phyloP scores from a whole-genome alignment of 2,113 vertebrate genomes.

The Trachemys scripta region DNA sequence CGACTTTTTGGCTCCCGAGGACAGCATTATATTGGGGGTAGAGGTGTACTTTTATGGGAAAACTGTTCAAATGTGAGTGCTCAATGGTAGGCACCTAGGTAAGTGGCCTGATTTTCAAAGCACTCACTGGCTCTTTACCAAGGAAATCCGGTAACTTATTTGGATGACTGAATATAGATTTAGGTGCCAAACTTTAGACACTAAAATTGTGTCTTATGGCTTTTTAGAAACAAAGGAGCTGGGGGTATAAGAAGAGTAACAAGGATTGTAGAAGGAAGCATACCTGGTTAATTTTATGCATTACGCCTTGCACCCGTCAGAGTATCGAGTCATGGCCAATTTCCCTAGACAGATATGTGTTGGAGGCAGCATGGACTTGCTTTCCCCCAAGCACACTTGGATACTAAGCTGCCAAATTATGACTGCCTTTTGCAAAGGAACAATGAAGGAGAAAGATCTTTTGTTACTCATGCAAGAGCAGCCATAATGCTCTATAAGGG shows the following conservation, averaged over 20 bases:
- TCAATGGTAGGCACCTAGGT: background rate
- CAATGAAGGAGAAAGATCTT: background rate
- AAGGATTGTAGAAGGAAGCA: background rate
- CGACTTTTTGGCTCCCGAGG: too few species aligned
- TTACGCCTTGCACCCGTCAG: background rate
- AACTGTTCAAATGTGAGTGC: background rate
- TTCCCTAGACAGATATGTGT: background rate
- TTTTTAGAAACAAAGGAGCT: accelerated
- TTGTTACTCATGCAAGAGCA: background rate
- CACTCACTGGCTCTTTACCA: accelerated
- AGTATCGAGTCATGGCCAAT: background rate
- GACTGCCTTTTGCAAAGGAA: background rate
- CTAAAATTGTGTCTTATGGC: background rate
- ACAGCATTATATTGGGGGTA: too few species aligned
- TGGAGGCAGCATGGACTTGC: background rate
- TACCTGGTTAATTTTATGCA: background rate
- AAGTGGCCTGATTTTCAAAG: background rate
- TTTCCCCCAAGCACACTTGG: background rate
- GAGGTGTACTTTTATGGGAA: background rate
- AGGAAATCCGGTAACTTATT: background rate
- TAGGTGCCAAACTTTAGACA: background rate
- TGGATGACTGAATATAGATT: background rate
- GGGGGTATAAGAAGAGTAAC: background rate
- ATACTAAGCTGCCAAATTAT: background rate
- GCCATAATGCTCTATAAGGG: background rate